Percentiles rank a stretch among this genome's conserved stretches.
phyloP scores from a whole-genome alignment of 2,888 invertebrate genomes.

The Macrosiphum euphorbiae region DNA sequence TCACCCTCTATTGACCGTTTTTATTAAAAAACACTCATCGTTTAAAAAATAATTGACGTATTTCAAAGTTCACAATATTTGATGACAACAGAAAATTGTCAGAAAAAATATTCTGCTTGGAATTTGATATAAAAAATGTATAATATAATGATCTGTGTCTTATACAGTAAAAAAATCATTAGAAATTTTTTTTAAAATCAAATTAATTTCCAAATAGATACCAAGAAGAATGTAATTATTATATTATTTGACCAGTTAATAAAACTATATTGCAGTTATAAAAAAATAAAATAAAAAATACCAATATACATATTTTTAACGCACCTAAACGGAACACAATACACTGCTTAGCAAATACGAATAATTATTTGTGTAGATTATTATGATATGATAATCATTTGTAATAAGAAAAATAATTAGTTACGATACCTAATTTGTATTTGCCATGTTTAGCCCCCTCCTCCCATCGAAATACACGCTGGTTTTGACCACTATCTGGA shows the following conservation, averaged over 20 bases:
- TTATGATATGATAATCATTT: not conserved
- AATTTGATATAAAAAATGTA: too few species aligned
- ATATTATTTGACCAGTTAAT: not conserved
- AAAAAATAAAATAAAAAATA: not conserved
- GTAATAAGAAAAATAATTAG: not conserved
- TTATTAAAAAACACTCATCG: too few species aligned
- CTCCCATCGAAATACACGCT: not conserved
- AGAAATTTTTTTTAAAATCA: too few species aligned
- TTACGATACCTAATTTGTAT: not conserved
- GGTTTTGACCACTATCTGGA: not conserved
- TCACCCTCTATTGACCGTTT: too few species aligned
- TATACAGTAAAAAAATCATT: too few species aligned
- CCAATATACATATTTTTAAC: not conserved
- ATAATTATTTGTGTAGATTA: not conserved
- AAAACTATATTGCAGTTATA: not conserved
- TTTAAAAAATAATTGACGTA: too few species aligned
- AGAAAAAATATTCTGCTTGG: too few species aligned
- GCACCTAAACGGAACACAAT: not conserved
- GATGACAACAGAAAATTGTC: too few species aligned
- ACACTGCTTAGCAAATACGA: not conserved
- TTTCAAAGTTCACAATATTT: too few species aligned
- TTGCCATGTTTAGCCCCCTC: not conserved
- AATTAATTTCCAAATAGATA: not conserved
- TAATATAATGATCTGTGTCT: too few species aligned
- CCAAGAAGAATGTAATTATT: not conserved